Evolutionary conservation across 2,113 vertebrate genomes (phyloP), one percentile per base, ranked within the genome.

Genomic region (Poecilia latipinna): DNA sequence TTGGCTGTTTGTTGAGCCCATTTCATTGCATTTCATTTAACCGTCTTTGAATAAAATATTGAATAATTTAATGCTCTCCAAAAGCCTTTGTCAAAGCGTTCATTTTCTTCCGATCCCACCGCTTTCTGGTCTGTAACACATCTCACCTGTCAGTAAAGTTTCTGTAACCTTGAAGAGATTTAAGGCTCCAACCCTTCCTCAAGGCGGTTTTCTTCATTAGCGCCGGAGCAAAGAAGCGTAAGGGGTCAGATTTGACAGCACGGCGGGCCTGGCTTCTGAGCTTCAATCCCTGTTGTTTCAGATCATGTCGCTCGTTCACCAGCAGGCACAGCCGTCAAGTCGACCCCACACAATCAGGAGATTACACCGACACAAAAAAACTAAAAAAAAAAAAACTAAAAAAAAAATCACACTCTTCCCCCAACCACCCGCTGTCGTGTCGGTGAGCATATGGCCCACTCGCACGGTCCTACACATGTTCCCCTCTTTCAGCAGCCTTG

Each of bases 391-490:
- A 2, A 3, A 37, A n/a, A n/a, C n/a, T n/a, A n/a, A n/a, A n/a
- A 37, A 37, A 37, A 8, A 67, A 67, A 67, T 17, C 69, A 33
- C 68, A 0, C 73, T 28, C 77, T 75, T 57, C 44, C 35, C 10
- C 66, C 44, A 29, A 29, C 29, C 29, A 29, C 65, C 62, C 65
- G 61, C 75, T 72, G 68, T 83, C 65, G 26, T 17, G 4, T 63
- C 61, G 65, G 33, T 81, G 77, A 79, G 63, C 87, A 86, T 78
- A 83, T 74, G 79, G 77, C 75, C 68, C 64, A 62, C 80, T 82
- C 44, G 24, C 79, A 4, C 37, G 28, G 71, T 77, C 69, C 86
- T 79, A 78, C 85, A 88, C 88, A 83, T 88, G 84, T 85, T 75
- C 77, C 61, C 70, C 64, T 61, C 66, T 70, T 73, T 83, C 78